These are phyloP conservation scores for Takifugu rubripes DNA, from an alignment of 2,797 vertebrate genomes.

Conservation along the genomic window DNA sequence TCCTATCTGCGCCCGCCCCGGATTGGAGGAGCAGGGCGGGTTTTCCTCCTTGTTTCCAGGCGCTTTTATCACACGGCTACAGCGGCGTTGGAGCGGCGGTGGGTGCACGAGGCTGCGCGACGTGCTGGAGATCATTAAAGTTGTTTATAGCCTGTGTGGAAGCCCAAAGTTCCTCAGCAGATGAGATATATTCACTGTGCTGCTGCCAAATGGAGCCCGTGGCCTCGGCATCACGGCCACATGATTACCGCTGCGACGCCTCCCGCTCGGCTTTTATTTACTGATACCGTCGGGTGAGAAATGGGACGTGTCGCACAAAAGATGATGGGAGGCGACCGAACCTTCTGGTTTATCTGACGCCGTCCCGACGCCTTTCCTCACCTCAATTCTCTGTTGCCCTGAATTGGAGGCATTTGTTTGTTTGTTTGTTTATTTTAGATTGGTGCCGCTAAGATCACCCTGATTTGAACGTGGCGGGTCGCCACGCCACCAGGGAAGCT, in stretches of 20 bases:
- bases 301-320: constrained; percentile 9
- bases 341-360: constrained; percentile 23
- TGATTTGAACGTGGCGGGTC: too few species aligned
- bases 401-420: too few species aligned
- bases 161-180: constrained; percentile 46
- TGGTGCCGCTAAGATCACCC: too few species aligned
- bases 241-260: constrained; percentile 56
- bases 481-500: too few species aligned
- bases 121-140: constrained; percentile 59
- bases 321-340: background rate
- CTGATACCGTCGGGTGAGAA: constrained; percentile 22
- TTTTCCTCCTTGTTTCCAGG: constrained; percentile 52
- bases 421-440: too few species aligned
- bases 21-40: constrained; percentile 44
- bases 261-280: constrained; percentile 50
- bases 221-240: constrained; percentile 34
- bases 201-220: constrained; percentile 45
- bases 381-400: too few species aligned
- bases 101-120: constrained; percentile 9
- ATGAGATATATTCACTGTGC: constrained; percentile 51
- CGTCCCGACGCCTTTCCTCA: background rate
- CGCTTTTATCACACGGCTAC: constrained; percentile 57
- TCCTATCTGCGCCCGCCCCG: constrained; percentile 55
- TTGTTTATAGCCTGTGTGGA: constrained; percentile 60
- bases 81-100: constrained; percentile 21